These are phyloP conservation scores for Marronus borbonicus DNA, from an alignment of 2,888 invertebrate genomes.

Conservation along the genomic window DNA sequence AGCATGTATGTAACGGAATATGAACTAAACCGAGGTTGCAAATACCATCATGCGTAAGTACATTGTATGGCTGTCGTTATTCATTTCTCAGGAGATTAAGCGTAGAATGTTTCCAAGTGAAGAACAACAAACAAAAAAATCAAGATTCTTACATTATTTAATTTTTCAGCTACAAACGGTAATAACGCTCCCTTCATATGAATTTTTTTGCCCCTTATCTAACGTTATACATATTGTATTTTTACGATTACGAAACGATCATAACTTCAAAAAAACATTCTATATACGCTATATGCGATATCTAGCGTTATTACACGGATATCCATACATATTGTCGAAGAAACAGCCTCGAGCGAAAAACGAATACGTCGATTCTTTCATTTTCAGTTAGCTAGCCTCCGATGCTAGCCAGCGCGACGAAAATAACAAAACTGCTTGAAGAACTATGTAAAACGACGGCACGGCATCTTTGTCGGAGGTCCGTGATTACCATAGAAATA, in stretches of 20 bases:
- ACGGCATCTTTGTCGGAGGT: conserved; percentile 54
- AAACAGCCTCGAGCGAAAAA: conserved; percentile 27
- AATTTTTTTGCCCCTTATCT: too few relatives aligned
- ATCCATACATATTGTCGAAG: not conserved
- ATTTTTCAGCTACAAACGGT: too few relatives aligned
- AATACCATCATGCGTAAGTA: too few relatives aligned
- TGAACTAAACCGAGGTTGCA: not conserved
- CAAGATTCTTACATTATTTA: too few relatives aligned
- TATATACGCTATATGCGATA: too few relatives aligned
- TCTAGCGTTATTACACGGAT: not conserved
- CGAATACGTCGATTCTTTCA: not conserved
- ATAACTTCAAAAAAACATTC: not conserved
- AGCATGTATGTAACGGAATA: not conserved
- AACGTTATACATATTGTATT: not conserved
- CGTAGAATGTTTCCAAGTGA: too few relatives aligned
- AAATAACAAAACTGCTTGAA: conserved; percentile 49
- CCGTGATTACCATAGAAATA: conserved; percentile 59
- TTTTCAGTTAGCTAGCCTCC: not conserved
- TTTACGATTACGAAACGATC: not conserved
- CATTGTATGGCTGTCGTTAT: too few relatives aligned
- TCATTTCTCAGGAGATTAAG: too few relatives aligned
- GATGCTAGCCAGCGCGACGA: not conserved
- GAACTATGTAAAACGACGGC: conserved; percentile 55
- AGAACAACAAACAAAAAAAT: too few relatives aligned
- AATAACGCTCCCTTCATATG: too few relatives aligned